A percentile compares a stretch with the other conserved stretches of the same genome.
These are phyloP conservation scores for Labeo calbasu DNA, from an alignment of 2,797 vertebrate genomes.

Conservation along the genomic window DNA sequence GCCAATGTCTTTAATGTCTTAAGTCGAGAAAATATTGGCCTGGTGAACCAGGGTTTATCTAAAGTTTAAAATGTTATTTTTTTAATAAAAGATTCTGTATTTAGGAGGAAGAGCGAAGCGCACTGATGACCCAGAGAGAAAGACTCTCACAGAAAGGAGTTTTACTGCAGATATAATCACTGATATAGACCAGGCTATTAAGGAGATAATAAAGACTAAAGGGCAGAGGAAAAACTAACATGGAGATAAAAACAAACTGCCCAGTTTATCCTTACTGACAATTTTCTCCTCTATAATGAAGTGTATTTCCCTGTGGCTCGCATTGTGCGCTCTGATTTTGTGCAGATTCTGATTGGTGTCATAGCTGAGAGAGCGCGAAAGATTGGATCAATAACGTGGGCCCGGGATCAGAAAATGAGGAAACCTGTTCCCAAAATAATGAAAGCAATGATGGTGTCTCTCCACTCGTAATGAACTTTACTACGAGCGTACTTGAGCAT, in stretches of 20 bases:
- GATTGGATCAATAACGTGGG: constrained; percentile 77
- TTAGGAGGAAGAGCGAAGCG: constrained; percentile 62
- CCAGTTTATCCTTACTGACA: constrained; percentile 25
- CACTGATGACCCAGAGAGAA: constrained; percentile 24
- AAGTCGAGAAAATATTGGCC: constrained; percentile 69
- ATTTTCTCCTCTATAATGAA: constrained; percentile 41
- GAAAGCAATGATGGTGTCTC: constrained; percentile 71
- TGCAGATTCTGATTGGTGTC: constrained; percentile 67
- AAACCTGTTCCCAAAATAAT: constrained; percentile 77
- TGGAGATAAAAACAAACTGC: constrained; percentile 28
- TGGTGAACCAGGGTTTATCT: constrained; percentile 76
- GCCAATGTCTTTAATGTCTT: constrained; percentile 43
- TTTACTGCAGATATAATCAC: constrained; percentile 47
- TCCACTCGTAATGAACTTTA: constrained; percentile 94
- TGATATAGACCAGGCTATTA: constrained; percentile 3
- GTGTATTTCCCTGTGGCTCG: constrained; percentile 23
- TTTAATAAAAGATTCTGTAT: constrained; percentile 81
- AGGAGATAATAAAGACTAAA: constrained; percentile 22
- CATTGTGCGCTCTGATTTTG: constrained; percentile 32
- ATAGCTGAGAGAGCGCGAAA: constrained; percentile 55
- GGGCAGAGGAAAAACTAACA: constrained; percentile 18
- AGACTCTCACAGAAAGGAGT: background rate
- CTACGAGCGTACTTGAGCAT: constrained; percentile 94
- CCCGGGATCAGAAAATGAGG: constrained; percentile 69
- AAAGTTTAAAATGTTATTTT: constrained; percentile 82